Percentiles rank a stretch among this genome's conserved stretches.
Evolutionary conservation across 37 sponge, comb jelly and placozoan species (phyloP).

Genomic region (Bolinopsis microptera): DNA sequence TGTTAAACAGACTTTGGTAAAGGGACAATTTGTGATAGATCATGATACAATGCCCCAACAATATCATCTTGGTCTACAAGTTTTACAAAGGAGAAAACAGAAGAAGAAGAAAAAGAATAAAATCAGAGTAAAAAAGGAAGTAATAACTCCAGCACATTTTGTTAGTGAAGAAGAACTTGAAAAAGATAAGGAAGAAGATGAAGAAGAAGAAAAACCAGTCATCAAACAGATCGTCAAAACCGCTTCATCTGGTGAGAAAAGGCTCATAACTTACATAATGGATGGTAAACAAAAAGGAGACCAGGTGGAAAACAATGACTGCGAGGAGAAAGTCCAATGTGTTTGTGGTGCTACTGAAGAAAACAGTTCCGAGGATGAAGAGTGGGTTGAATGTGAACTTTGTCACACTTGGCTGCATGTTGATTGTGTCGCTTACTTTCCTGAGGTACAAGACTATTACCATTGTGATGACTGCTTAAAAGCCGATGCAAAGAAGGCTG

Average conservation of each 20-base stretch:
- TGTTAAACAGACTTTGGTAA: neutral
- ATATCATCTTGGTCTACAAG: neutral
- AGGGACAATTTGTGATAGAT: neutral
- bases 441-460: slow-evolving; percentile 3
- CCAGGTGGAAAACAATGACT: neutral
- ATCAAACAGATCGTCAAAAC: neutral
- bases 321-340: slow-evolving; percentile 16
- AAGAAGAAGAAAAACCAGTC: neutral
- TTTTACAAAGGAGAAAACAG: neutral
- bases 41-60: neutral
- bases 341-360: slow-evolving; percentile 59
- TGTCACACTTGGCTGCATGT: slow-evolving; percentile 32
- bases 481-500: neutral
- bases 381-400: slow-evolving; percentile 57
- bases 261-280: neutral
- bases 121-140: neutral
- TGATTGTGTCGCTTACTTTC: slow-evolving; percentile 41
- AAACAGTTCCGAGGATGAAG: slow-evolving; percentile 37
- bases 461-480: slow-evolving; percentile 28
- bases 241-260: neutral
- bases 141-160: neutral
- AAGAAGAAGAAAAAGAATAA: neutral
- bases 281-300: neutral
- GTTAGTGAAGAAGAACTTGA: neutral
- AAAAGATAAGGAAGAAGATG: neutral